phyloP scores from a whole-genome alignment of 2,113 vertebrate species.

The Rousettus leschenaultii region DNA sequence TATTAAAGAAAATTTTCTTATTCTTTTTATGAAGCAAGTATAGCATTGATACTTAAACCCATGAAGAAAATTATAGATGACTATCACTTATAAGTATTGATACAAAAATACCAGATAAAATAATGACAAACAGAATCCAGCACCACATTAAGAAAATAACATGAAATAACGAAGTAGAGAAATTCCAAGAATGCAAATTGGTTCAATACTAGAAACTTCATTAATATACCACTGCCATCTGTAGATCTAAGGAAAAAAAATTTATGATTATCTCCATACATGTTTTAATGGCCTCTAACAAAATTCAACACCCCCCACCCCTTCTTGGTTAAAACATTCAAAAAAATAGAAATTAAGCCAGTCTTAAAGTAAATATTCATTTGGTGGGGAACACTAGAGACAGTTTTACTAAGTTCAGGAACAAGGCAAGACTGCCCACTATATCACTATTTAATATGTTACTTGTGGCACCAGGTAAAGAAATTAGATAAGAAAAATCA shows the following conservation, averaged over 20 bases:
- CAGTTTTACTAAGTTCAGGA: background rate
- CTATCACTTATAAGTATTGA: background rate
- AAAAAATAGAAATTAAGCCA: background rate
- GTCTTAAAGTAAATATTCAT: background rate
- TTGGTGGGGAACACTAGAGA: background rate
- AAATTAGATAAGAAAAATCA: background rate
- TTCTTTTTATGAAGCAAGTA: background rate
- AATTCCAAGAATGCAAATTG: background rate
- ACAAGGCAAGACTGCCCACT: background rate
- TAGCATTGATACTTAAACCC: background rate
- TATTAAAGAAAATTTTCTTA: background rate
- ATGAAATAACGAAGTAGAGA: too few relatives aligned
- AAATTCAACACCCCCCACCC: background rate
- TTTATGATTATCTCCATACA: background rate
- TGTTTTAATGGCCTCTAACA: background rate
- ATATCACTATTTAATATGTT: background rate
- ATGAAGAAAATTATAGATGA: background rate
- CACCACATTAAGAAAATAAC: background rate
- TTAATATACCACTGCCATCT: background rate
- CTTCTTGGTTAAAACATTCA: background rate
- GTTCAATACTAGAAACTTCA: background rate
- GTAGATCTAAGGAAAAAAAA: background rate
- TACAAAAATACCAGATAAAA: background rate
- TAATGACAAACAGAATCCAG: background rate
- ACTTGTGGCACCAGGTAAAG: background rate